phyloP scores from a whole-genome alignment of 92 coral and sea anemone species.

The Isaurus tuberculatus region DNA sequence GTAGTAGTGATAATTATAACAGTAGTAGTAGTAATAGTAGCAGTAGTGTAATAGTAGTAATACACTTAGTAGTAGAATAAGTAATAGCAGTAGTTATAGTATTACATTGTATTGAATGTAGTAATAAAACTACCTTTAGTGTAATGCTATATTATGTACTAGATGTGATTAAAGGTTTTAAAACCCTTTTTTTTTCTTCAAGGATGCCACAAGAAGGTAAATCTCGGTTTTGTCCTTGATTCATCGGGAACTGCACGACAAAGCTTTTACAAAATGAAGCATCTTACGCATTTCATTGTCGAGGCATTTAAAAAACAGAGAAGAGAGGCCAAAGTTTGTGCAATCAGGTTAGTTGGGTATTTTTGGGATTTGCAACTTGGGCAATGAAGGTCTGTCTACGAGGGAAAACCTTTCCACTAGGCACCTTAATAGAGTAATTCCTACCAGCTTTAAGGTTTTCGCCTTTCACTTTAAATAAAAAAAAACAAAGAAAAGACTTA shows the following conservation, averaged over 20 bases:
- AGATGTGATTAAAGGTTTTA: too few species aligned
- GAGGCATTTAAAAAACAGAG: conserved; percentile 22
- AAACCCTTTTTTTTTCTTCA: background rate
- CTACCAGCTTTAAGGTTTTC: too few species aligned
- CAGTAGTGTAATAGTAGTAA: background rate
- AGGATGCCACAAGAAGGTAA: conserved; percentile 14
- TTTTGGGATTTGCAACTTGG: background rate
- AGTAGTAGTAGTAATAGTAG: background rate
- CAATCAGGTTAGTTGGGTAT: background rate
- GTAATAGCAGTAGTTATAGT: background rate
- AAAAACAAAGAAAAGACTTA: too few species aligned
- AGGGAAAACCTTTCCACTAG: too few species aligned
- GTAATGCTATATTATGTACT: too few species aligned
- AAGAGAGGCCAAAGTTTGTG: conserved; percentile 18
- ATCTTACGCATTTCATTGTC: background rate
- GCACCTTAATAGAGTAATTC: too few species aligned
- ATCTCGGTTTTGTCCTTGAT: conserved; percentile 25
- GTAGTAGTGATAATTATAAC: too few species aligned
- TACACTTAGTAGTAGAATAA: background rate
- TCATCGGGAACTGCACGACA: conserved; percentile 5
- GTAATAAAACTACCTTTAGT: background rate
- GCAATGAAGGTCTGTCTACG: background rate
- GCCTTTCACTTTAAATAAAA: too few species aligned
- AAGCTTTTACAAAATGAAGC: background rate
- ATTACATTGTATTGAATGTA: background rate